Base-by-base conservation (phyloP, 2,888 invertebrate species). In the Rhamphomyia laevipes region DNA sequence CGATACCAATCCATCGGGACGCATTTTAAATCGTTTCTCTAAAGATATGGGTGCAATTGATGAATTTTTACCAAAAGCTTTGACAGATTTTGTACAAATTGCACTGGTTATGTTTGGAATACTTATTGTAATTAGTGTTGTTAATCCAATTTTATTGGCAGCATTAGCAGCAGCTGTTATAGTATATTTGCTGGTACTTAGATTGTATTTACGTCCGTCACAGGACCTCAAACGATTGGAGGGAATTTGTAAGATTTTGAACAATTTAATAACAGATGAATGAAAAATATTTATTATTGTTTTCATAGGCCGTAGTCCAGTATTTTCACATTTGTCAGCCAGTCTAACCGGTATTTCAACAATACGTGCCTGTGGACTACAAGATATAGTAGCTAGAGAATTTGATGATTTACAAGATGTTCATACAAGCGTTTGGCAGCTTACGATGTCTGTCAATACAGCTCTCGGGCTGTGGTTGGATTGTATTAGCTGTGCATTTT, bases 251-350 rank as follows among this genome's bases (percentile, higher is more conserved):
- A 70, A 74, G 76, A 71, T 53, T 21, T 30, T 17, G 16, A 21
- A 4, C 18, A 30, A 6, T 3, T 5, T 11, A 31, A 4, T 16
- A 31, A 17, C 9, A 43, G 16, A 16, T 10, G 15, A 18, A 41
- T 10, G 2, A 18, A 38, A n/a, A 11, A 11, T 6, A 23, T 21
- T 17, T 7, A 12, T 44, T 11, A 16, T 38, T 21, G 15, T 2
- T 40, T 43, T 47, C 46, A 73, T 13, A 63, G 87, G 84, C 50
- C 78, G 87, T 53, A 91, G 92, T 69, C 94, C 95, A 0, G 86
- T 95, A 0, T 93, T 92, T 66, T 87, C 91, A 0, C 91, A 94
- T 64, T 78, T 94, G 56, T 84, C 86, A n/a, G 84, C 91, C 1
- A 83, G 90, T 0, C 72, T 95, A 9, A 79, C 84, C 52, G 95